phyloP scores from a whole-genome alignment of 2,113 vertebrate species.

The Phrynosoma blainvillii region DNA sequence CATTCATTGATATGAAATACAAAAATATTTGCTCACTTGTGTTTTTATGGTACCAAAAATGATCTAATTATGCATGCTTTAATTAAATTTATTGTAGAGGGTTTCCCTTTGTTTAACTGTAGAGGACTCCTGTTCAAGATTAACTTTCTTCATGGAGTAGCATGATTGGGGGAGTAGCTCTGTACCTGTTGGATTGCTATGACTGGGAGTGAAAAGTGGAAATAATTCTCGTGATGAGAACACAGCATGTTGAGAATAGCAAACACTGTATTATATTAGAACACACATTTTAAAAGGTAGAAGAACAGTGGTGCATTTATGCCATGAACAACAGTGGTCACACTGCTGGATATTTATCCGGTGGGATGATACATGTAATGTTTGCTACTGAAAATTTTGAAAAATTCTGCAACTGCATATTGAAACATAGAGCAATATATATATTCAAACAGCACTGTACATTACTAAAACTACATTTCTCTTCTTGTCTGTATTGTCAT shows the following conservation, averaged over 20 bases:
- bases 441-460: neutral
- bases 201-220: slow-evolving; percentile 24
- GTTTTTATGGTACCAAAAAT: neutral
- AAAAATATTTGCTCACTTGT: slow-evolving; percentile 7
- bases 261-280: slow-evolving; percentile 25
- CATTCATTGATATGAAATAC: neutral
- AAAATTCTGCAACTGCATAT: neutral
- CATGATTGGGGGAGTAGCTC: neutral
- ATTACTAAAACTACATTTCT: neutral
- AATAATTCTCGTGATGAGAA: slow-evolving; percentile 38
- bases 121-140: neutral
- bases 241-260: slow-evolving; percentile 43
- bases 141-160: neutral
- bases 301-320: slow-evolving; percentile 56
- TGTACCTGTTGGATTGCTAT: slow-evolving; percentile 8
- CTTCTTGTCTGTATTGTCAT: neutral
- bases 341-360: slow-evolving; percentile 13
- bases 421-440: too few species aligned
- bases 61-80: neutral
- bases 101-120: too few species aligned
- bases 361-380: neutral
- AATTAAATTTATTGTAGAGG: neutral
- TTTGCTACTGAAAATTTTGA: neutral
- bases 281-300: slow-evolving; percentile 58
- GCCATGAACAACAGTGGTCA: slow-evolving; percentile 40